Percentiles rank a stretch among this genome's conserved stretches.
phyloP scores from a whole-genome alignment of 2,797 vertebrate species.

The Epinephelus malabaricus region DNA sequence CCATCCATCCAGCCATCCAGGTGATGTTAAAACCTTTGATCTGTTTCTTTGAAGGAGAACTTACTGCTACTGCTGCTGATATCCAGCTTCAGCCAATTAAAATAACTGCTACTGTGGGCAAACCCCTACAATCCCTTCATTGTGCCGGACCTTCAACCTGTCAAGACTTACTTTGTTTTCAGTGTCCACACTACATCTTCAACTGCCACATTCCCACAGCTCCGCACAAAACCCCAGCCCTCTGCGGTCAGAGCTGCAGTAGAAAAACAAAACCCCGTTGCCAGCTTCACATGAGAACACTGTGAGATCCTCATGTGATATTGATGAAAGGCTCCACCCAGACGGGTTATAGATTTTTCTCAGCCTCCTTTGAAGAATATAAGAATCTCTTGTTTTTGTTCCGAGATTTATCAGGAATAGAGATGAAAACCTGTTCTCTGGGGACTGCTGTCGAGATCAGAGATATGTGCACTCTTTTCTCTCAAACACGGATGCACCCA shows the following conservation, averaged over 20 bases:
- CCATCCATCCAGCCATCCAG: constrained; percentile 20
- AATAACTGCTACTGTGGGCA: constrained; percentile 33
- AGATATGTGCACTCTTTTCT: constrained; percentile 64
- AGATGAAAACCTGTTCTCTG: constrained; percentile 78
- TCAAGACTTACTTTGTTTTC: constrained; percentile 69
- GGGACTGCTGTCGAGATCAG: constrained; percentile 77
- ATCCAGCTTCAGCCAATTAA: constrained; percentile 45
- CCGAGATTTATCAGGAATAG: constrained; percentile 76
- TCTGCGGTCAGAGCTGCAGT: constrained; percentile 47
- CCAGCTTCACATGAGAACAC: constrained; percentile 70
- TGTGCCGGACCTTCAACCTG: constrained; percentile 57
- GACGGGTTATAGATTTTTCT: constrained; percentile 80
- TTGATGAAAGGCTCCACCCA: constrained; percentile 83
- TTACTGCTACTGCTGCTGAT: neutral
- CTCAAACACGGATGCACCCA: constrained; percentile 56
- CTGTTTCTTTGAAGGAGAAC: constrained; percentile 26
- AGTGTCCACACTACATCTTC: constrained; percentile 55
- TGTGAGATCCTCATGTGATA: constrained; percentile 78
- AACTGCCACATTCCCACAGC: constrained; percentile 56
- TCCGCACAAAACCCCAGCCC: constrained; percentile 44
- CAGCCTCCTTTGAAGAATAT: constrained; percentile 81
- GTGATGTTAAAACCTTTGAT: constrained; percentile 29
- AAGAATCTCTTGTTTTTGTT: constrained; percentile 78
- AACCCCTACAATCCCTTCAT: constrained; percentile 47
- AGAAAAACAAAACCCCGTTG: constrained; percentile 61